Evolutionary conservation across 1,140 invertebrate genomes (phyloP), one percentile per base, ranked within the genome.

Genomic region (Drosophila willistoni): DNA sequence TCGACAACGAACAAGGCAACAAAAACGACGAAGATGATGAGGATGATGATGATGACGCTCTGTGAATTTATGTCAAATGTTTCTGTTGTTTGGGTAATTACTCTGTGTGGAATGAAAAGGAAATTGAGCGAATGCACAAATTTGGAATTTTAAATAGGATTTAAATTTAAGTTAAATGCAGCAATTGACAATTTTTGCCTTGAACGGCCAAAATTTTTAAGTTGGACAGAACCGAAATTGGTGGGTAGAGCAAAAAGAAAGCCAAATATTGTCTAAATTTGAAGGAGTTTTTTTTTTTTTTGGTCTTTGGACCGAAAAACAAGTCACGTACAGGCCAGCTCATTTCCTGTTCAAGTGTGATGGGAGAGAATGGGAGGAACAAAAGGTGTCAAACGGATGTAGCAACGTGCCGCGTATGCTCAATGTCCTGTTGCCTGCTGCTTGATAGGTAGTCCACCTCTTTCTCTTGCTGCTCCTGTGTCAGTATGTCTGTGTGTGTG

Each of bases 101-200:
- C 85, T 80, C 81, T 86, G 64, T 91, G 77, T 71, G 72, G 72
- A 68, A 89, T 73, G 82, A 75, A 74, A 90, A 90, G 90, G 85
- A 91, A 91, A 91, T 91, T 91, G 90, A 84, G 90, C 90, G 90
- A 84, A 71, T 84, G 85, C 82, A 91, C 90, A 83, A 81, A 79
- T 90, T 84, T 29, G 39, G 82, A 91, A 91, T 91, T 90, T 91
- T 82, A 90, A 91, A 69, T 73, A 90, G 85, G 67, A 17, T 41
- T 84, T 84, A 78, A 85, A 70, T 65, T 55, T 47, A 33, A 47
- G 36, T 64, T 68, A 63, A 65, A 33, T 57, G 67, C 55, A 66
- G n/a, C 73, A 51, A 19, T 36, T 36, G 64, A 56, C 36, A 51
- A 51, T 22, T 51, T 22, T 64, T 62, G 42, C 42, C 60, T 73